Base-by-base conservation (phyloP, 2,888 invertebrate genomes). In the Spisula subtruncata region DNA sequence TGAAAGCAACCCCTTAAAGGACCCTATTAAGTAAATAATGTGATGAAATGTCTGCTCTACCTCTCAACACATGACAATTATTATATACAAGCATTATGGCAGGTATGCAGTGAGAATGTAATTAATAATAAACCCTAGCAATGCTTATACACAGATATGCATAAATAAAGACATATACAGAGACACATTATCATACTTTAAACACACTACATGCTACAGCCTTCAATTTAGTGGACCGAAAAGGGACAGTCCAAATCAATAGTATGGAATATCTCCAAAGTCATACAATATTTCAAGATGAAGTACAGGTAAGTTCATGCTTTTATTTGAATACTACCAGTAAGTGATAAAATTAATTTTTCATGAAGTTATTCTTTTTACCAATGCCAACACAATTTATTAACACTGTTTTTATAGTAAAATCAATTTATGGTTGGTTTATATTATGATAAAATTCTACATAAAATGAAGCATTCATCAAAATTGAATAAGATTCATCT, bases 11-110 rank as follows among this genome's bases (percentile, higher is more conserved):
- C 60, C n/a, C n/a, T n/a, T n/a, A n/a, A n/a, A n/a, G n/a, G n/a
- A n/a, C n/a, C n/a, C 12, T 10, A 66, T 66, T 41, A 41, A 41
- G 25, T 66, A 25, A 66, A 25, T 25, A 25, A 60, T n/a, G 25
- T 66, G 60, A 25, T n/a, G n/a, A 25, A 66, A 66, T 4, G 60
- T 25, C 60, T 66, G 25, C 60, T 66, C 60, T 25, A n/a, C 1
- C 60, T 25, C n/a, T 66, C 25, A 66, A 66, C 60, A 66, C 60
- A 66, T 66, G 25, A n/a, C n/a, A 66, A 60, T n/a, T 12, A 66
- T 12, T 8, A 25, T n/a, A 6, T 25, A 25, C n/a, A 66, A 66
- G 60, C 10, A 51, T 51, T 51, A 51, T 51, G 51, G 16, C 51
- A 51, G 51, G 51, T 51, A 8, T 6, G 25, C 12, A n/a, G 60